phyloP scores from a whole-genome alignment of 1,140 invertebrate species.

The Diachasma alloeum region DNA sequence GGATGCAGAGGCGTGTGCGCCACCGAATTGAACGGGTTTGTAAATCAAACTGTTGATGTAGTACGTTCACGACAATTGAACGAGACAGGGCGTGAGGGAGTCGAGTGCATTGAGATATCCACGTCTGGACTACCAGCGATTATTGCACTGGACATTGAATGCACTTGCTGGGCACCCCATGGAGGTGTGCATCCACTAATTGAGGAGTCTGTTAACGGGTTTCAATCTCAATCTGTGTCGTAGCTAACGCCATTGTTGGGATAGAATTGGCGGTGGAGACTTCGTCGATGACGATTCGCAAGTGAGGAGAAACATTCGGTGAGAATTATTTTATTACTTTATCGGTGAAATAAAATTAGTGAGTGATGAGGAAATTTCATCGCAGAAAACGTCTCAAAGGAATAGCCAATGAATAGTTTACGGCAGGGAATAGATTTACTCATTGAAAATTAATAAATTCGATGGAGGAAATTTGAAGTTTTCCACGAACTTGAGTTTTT shows the following conservation, averaged over 20 bases:
- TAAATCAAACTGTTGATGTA: not conserved
- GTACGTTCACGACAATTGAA: not conserved
- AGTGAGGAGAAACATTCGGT: too few relatives aligned
- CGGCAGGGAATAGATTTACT: too few relatives aligned
- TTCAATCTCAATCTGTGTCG: not conserved
- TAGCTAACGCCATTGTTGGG: not conserved
- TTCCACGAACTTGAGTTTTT: too few relatives aligned
- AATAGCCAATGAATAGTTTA: too few relatives aligned
- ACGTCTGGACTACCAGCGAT: not conserved
- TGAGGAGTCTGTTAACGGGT: not conserved
- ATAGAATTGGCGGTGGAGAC: not conserved
- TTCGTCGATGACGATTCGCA: too few relatives aligned
- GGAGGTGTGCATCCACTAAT: not conserved
- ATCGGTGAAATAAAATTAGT: too few relatives aligned
- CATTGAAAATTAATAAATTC: too few relatives aligned
- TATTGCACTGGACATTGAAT: conserved; percentile 10
- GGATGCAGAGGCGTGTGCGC: not conserved
- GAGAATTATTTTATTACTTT: too few relatives aligned
- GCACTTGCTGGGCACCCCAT: not conserved
- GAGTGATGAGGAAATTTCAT: too few relatives aligned
- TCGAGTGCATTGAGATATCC: not conserved
- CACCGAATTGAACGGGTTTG: not conserved
- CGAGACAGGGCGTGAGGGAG: not conserved
- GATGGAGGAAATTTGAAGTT: too few relatives aligned
- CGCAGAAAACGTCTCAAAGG: too few relatives aligned